A percentile compares a stretch with the other conserved stretches of the same genome.
Evolutionary conservation across 1,140 invertebrate species (phyloP).

Genomic region (Anastatus disparis): DNA sequence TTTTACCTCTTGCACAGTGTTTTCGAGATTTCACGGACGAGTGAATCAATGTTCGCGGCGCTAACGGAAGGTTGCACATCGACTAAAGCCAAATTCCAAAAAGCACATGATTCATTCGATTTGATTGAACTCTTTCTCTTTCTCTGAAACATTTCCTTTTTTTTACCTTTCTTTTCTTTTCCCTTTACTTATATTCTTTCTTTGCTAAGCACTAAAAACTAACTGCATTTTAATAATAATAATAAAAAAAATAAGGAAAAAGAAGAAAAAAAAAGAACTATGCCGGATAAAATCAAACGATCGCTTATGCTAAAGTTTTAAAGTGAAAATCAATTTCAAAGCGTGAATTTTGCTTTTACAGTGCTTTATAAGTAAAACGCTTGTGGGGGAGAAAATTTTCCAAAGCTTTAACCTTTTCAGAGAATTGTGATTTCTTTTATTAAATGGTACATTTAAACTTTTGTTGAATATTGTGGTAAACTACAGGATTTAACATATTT

Average conservation of each 20-base stretch:
- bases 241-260: neutral
- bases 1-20: neutral
- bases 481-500: too few relatives aligned
- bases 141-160: neutral
- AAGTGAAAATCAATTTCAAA: too few relatives aligned
- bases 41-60: constrained; percentile 2
- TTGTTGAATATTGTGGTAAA: too few relatives aligned
- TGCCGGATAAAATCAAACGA: neutral
- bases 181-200: too few relatives aligned
- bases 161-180: too few relatives aligned
- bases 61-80: constrained; percentile 17
- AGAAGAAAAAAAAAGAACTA: neutral
- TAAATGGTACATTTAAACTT: too few relatives aligned
- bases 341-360: too few relatives aligned
- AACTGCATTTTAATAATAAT: neutral
- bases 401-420: too few relatives aligned
- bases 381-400: too few relatives aligned
- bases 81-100: constrained; percentile 23
- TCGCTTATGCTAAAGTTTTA: too few relatives aligned
- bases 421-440: too few relatives aligned
- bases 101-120: constrained; percentile 1
- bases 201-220: constrained; percentile 21
- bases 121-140: constrained; percentile 21
- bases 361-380: too few relatives aligned
- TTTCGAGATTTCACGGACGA: constrained; percentile 21